Base-by-base conservation (phyloP, 2,797 vertebrate species). In the Pantherophis vulpinus region DNA sequence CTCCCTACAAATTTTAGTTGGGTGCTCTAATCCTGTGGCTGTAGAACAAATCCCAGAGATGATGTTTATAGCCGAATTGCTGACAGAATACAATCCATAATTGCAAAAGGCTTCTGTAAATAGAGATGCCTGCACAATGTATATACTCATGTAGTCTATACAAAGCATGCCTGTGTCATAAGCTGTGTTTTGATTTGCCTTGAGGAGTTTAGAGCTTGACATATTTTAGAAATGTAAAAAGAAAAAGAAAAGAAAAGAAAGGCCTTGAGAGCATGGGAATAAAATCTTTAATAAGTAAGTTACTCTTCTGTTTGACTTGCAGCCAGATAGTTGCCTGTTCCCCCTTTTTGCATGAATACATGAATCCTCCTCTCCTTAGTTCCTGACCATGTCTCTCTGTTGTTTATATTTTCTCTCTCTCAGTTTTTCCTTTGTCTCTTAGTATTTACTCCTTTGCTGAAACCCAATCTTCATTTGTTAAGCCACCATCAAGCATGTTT, bases 51-150 rank as follows among this genome's bases (percentile, higher is more conserved):
- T 94, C 90, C 90, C 92, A 74, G 93, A 96, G 93, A 96, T 92
- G 0, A 87, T 94, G 93, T 94, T 97, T 96, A 91, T 91, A 66
- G 32, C 94, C 87, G 92, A 96, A 96, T 93, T 93, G 27, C 86
- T 95, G 90, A 95, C 93, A 95, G 94, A 94, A 91, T 87, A 94
- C 96, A 94, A 0, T 0, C 87, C 83, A 91, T 91, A 93, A 96
- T 94, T 95, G 54, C 91, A 94, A 18, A 51, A 90, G 37, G 90
- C 94, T 94, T 56, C 93, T 96, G 92, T 92, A 95, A 96, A 96
- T 95, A 93, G 87, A 92, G 0, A 86, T 0, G 0, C 63, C 87
- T 95, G 29, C 89, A 55, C 59, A 90, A 54, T 51, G 56, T 92
- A 42, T 88, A 23, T 55, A 94, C 59, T 89, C 88, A 89, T 92